Evolutionary conservation across 2,888 invertebrate genomes (phyloP), one percentile per base, ranked within the genome.

Genomic region (Biston betularia): DNA sequence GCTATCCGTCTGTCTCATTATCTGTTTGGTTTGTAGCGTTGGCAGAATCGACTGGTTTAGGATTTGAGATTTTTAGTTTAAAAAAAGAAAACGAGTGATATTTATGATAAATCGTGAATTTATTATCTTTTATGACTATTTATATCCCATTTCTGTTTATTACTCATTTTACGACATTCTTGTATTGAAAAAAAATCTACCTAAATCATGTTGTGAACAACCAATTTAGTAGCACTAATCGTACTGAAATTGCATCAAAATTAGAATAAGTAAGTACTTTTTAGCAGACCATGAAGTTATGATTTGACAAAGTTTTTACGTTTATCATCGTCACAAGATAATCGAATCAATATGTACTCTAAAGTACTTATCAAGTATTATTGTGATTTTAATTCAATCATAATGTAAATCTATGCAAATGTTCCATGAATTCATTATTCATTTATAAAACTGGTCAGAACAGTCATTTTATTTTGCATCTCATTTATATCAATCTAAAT

Each of bases 1-100:
- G 63, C 69, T 58, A 68, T 69, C 65, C 38, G 71, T 75, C 73
- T 72, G 68, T 70, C 58, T 69, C 60, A 63, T 73, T 73, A 71
- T 71, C 69, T 58, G 52, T 62, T 66, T 11, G 38, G 33, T 48
- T 61, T 53, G 54, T 65, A 44, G 35, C 42, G 63, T 58, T 65
- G 60, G 60, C 55, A 46, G 11, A 46, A 54, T 15, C 48, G 33
- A 15, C 12, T 54, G n/a, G 24, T 10, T 40, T 15, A 40, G 10
- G 6, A 34, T 45, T 33, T 1, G 9, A 15, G n/a, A 12, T 56
- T 45, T 45, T 15, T 35, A 14, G 14, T 45, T 9, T 40, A 0
- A 8, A 42, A 14, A 42, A 42, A 5, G 42, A 5, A 10, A 10
- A 0, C 9, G 1, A 38, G 38, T 6, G 38, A 38, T 9, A 6